Conservation (phyloP, 2,888 invertebrate genomes). For the Sceliomorpha sp. region DNA sequence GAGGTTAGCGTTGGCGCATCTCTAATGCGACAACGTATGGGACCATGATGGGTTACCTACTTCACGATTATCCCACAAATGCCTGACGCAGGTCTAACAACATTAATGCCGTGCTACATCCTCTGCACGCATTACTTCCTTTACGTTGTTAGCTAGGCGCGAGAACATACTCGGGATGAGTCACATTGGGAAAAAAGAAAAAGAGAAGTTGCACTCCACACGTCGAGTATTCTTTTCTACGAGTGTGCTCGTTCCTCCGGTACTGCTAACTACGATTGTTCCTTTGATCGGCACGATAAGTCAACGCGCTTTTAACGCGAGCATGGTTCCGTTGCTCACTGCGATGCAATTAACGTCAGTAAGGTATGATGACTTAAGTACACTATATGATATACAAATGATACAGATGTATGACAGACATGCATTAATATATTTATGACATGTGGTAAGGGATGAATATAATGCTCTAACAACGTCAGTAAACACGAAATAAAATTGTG, state of each 20-base stretch:
- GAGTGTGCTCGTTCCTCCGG: constrained; percentile 10
- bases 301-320: constrained; percentile 19
- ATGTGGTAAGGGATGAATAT: too few relatives aligned
- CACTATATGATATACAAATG: constrained; percentile 27
- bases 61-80: constrained; percentile 73
- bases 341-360: constrained; percentile 23
- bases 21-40: constrained; percentile 68
- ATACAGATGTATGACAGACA: constrained; percentile 18
- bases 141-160: constrained; percentile 49
- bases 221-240: constrained; percentile 21
- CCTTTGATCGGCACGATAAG: constrained; percentile 25
- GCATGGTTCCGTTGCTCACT: constrained; percentile 10
- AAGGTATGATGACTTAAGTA: constrained; percentile 24
- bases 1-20: constrained; percentile 73
- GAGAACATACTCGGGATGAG: constrained; percentile 44
- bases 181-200: constrained; percentile 19
- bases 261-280: constrained; percentile 4
- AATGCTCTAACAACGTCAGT: too few relatives aligned
- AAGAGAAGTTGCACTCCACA: constrained; percentile 14
- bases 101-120: constrained; percentile 73
- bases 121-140: constrained; percentile 61
- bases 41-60: constrained; percentile 69
- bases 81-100: constrained; percentile 57
- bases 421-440: constrained; percentile 18
- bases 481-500: too few relatives aligned